phyloP scores from a whole-genome alignment of 2,797 vertebrate species.

The Agapornis canus region DNA sequence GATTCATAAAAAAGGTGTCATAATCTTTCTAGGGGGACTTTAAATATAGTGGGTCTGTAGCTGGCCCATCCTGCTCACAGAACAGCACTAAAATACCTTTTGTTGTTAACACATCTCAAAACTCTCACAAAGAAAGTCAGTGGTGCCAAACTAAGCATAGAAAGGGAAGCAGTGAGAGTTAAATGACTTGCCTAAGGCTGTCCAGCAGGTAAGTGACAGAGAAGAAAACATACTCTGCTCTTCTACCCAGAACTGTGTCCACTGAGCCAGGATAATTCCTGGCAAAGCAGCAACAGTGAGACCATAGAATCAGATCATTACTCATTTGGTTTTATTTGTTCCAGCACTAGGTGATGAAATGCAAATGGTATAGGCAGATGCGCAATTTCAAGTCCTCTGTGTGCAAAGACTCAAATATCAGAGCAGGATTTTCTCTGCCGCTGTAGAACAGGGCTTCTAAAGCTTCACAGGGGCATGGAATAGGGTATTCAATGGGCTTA shows the following conservation, averaged over 20 bases:
- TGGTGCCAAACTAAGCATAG: background rate
- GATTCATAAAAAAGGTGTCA: background rate
- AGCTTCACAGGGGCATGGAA: background rate
- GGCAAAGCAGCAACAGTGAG: background rate
- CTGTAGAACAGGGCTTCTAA: background rate
- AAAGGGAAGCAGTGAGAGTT: background rate
- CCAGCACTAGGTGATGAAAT: conserved; percentile 50
- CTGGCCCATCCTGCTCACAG: background rate
- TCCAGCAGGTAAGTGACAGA: conserved; percentile 28
- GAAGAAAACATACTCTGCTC: background rate
- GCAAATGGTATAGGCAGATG: conserved; percentile 57
- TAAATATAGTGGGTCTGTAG: background rate
- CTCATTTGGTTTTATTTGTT: conserved; percentile 51
- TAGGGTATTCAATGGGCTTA: background rate
- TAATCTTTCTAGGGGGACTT: background rate
- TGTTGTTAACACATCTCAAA: background rate
- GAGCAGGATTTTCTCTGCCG: background rate
- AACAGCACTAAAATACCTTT: background rate
- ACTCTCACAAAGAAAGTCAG: background rate
- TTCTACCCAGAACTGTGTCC: background rate
- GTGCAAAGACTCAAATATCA: background rate
- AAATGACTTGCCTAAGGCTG: background rate
- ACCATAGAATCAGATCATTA: conserved; percentile 26
- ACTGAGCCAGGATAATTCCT: conserved; percentile 39
- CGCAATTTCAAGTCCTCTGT: background rate